Base-by-base conservation (phyloP, 2,797 vertebrate genomes). In the Xenops minutus region DNA sequence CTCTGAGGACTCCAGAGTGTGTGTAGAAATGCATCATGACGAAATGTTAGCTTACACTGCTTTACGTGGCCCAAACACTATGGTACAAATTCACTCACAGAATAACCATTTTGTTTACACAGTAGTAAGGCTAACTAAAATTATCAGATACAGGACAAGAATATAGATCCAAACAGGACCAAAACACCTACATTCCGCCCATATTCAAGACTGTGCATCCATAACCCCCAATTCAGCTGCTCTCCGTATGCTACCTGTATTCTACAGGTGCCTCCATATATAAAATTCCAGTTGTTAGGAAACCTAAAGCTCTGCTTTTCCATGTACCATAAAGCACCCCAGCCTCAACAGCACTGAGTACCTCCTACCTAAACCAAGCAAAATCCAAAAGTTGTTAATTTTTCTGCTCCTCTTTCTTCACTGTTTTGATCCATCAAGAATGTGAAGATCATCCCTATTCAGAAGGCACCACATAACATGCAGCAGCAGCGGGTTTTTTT, bases 71-170 rank as follows among this genome's bases (percentile, higher is more conserved):
- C 39, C 55, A 76, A 26, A 88, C 49, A 75, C 12, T 36, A 63
- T 13, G 32, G 18, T 15, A 73, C 34, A 66, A 79, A 66, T 74
- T 59, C 46, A 64, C 34, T 64, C 34, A 17, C 15, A 20, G 39
- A 61, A 85, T 37, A 90, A 64, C 27, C 9, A 22, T 48, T 90
- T 91, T 92, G 88, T 78, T 84, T 91, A 88, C 27, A 48, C 30
- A 86, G 62, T 22, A 36, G 21, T 27, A 68, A 43, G 85, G 5
- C 3, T 63, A 41, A 80, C 34, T 59, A 67, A 43, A 86, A 66
- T 24, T 34, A 69, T 21, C 8, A 83, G 39, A 61, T 37, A 72
- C 7, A 68, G 22, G 20, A 58, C 32, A 81, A 78, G 73, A 84
- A 51, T 4, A 75, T 2, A 69, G 24, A 68, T 44, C 16, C 13